Evolutionary conservation across 2,797 vertebrate species (phyloP).

Genomic region (Cyclopterus lumpus): DNA sequence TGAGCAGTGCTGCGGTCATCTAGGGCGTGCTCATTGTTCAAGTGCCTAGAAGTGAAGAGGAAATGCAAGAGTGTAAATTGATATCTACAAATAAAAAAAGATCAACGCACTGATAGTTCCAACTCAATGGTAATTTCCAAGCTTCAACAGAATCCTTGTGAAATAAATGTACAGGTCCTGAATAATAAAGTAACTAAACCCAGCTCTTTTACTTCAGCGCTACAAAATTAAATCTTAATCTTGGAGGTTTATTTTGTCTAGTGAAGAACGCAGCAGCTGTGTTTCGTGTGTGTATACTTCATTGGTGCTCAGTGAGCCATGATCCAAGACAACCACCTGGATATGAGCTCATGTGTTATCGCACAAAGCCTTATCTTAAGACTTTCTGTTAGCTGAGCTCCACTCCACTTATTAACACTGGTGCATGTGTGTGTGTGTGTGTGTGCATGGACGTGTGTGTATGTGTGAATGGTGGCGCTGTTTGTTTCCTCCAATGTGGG

Average conservation of each 20-base stretch:
- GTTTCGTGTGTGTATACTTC: constrained; percentile 74
- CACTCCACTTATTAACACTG: constrained; percentile 67
- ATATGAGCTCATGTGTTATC: constrained; percentile 88
- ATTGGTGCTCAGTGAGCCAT: constrained; percentile 70
- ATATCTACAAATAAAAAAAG: background rate
- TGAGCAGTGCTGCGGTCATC: constrained; percentile 99
- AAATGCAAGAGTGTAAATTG: background rate
- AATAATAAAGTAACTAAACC: constrained; percentile 41
- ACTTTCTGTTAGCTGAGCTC: constrained; percentile 67
- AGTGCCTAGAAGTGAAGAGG: constrained; percentile 85
- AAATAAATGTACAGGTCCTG: constrained; percentile 27
- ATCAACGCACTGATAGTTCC: constrained; percentile 29
- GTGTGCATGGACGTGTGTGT: constrained; percentile 35
- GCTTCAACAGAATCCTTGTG: background rate
- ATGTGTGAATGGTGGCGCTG: constrained; percentile 59
- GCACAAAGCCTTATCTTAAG: constrained; percentile 72
- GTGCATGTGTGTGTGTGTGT: constrained; percentile 15
- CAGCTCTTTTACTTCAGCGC: constrained; percentile 25
- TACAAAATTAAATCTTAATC: constrained; percentile 71
- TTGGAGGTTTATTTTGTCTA: constrained; percentile 78
- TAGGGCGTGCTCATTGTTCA: constrained; percentile 98
- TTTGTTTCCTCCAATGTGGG: constrained; percentile 79
- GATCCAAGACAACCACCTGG: constrained; percentile 84
- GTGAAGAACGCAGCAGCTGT: constrained; percentile 71
- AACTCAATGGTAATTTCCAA: constrained; percentile 43